Evolutionary conservation across 1,140 invertebrate species (phyloP).

Genomic region (Chrysomallon squamiferum): DNA sequence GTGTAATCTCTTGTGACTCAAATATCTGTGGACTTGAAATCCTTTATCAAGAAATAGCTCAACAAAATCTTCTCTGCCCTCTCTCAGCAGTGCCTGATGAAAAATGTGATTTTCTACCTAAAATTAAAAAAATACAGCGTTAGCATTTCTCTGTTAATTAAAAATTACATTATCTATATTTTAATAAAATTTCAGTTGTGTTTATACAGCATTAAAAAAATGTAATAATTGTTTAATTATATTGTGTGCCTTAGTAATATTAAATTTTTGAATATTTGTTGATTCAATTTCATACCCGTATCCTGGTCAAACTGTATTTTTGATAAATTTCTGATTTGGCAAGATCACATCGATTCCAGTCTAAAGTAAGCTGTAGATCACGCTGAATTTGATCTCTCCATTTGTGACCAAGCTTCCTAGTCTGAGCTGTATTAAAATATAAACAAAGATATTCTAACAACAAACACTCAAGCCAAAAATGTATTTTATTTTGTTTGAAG

Average conservation of each 20-base stretch:
- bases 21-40: constrained; percentile 61
- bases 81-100: constrained; percentile 59
- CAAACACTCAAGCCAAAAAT: neutral
- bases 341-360: constrained; percentile 65
- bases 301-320: constrained; percentile 55
- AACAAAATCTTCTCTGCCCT: constrained; percentile 64
- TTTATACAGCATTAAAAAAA: too few species aligned
- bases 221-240: too few species aligned
- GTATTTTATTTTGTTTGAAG: neutral
- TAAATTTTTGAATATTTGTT: too few species aligned
- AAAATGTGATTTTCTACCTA: constrained; percentile 63
- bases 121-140: constrained; percentile 11
- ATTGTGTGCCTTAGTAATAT: too few species aligned
- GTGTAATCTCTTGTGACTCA: constrained; percentile 56
- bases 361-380: constrained; percentile 62
- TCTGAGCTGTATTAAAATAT: constrained; percentile 29
- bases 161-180: too few species aligned
- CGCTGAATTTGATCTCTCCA: constrained; percentile 53
- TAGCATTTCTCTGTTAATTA: neutral
- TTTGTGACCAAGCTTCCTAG: constrained; percentile 25
- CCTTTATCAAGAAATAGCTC: constrained; percentile 63
- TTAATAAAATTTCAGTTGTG: too few species aligned
- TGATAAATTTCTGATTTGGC: constrained; percentile 61
- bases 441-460: constrained; percentile 10
- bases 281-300: constrained; percentile 54